A percentile compares a stretch with the other conserved stretches of the same genome.
phyloP scores from a whole-genome alignment of 2,888 invertebrate species.

The Tyria jacobaeae region DNA sequence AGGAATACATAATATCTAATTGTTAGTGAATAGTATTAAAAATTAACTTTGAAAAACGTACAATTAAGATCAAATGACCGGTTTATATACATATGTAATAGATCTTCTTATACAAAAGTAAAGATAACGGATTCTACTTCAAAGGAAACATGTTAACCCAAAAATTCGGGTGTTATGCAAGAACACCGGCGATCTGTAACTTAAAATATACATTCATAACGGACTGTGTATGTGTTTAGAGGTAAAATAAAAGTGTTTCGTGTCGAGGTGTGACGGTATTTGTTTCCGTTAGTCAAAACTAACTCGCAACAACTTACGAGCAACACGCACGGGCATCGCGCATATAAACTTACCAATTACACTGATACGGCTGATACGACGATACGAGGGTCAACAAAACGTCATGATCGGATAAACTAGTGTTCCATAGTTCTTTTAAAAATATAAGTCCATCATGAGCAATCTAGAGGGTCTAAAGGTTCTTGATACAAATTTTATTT shows the following conservation, averaged over 20 bases:
- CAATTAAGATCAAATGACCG: neutral
- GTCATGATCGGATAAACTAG: neutral
- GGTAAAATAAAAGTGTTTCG: constrained; percentile 46
- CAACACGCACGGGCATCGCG: constrained; percentile 27
- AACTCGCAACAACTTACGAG: constrained; percentile 22
- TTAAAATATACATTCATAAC: constrained; percentile 12
- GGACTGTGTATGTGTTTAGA: constrained; percentile 25
- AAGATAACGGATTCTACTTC: neutral
- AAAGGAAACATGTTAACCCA: constrained; percentile 6
- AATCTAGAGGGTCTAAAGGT: neutral
- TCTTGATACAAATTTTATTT: too few relatives aligned
- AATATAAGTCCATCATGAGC: neutral
- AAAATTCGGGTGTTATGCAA: constrained; percentile 25
- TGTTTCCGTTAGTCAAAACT: constrained; percentile 53
- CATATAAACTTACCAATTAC: constrained; percentile 46
- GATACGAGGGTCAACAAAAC: neutral
- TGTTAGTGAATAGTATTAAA: too few relatives aligned
- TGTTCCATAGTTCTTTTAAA: neutral
- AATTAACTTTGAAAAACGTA: neutral
- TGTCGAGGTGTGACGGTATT: constrained; percentile 41
- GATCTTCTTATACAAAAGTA: neutral
- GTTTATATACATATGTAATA: neutral
- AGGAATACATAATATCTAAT: too few relatives aligned
- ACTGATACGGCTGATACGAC: neutral
- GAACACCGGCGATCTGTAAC: constrained; percentile 15